Conservation (phyloP, 1,140 invertebrate genomes). For the Musca domestica region DNA sequence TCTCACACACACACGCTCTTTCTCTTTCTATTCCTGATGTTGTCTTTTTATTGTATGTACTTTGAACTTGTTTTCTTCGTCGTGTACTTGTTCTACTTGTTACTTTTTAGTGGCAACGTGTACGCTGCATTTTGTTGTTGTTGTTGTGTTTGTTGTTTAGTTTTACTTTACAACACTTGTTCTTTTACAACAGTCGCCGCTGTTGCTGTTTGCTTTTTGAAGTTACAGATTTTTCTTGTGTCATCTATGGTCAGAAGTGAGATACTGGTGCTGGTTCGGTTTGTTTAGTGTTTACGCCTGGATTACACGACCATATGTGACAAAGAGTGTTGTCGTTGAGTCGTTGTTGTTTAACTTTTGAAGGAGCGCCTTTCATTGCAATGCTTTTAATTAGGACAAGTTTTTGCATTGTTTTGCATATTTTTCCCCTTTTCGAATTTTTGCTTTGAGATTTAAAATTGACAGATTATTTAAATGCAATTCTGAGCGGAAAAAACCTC, state of each 20-base stretch:
- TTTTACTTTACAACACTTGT: slow-evolving; percentile 11
- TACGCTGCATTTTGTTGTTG: too few species aligned
- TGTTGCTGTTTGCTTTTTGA: too few species aligned
- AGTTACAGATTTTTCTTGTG: too few species aligned
- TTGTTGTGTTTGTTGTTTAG: neutral
- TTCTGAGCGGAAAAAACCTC: too few species aligned
- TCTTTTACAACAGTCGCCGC: slow-evolving; percentile 1
- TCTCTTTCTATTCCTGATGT: neutral
- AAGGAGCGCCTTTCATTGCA: slow-evolving; percentile 1
- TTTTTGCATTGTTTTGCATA: slow-evolving; percentile 1
- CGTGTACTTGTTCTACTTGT: slow-evolving; percentile 19
- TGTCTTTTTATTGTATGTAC: slow-evolving; percentile 13
- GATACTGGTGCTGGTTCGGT: neutral
- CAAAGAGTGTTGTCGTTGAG: neutral
- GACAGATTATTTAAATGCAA: too few species aligned
- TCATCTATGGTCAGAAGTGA: neutral
- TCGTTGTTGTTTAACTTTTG: neutral
- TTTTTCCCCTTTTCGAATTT: neutral
- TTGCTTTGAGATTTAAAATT: neutral
- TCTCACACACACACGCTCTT: too few species aligned
- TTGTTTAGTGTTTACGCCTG: too few species aligned
- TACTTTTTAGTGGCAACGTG: slow-evolving; percentile 3
- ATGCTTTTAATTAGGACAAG: slow-evolving; percentile 11
- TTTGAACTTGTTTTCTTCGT: slow-evolving; percentile 20
- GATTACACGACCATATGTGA: too few species aligned